Percentiles rank a stretch among this genome's conserved stretches.
Conservation (phyloP, 2,113 vertebrate genomes). For the Hipposideros armiger region DNA sequence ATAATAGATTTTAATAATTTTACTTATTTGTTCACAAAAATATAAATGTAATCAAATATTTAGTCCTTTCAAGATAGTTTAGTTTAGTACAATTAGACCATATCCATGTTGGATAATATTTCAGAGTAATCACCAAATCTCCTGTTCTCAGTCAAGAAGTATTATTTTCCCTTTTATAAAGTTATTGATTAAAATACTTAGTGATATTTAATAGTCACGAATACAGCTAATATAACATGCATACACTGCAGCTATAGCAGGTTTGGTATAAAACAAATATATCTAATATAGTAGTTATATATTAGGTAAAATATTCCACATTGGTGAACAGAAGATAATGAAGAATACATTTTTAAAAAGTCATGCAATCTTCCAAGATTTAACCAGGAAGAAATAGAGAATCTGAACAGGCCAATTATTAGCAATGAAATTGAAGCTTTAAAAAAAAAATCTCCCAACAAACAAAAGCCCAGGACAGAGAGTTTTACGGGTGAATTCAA, state of each 20-base stretch:
- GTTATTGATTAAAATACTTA: not conserved
- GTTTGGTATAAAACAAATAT: not conserved
- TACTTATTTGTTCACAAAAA: not conserved
- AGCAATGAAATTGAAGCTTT: not conserved
- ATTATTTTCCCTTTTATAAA: not conserved
- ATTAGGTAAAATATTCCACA: not conserved
- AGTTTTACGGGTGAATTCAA: not conserved
- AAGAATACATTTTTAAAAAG: not conserved
- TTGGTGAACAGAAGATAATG: not conserved
- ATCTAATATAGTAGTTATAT: not conserved
- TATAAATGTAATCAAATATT: not conserved
- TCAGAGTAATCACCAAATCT: not conserved
- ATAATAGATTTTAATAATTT: not conserved
- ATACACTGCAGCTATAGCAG: not conserved
- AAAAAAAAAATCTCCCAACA: not conserved
- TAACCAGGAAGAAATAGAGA: not conserved
- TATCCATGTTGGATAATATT: not conserved
- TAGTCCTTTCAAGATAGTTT: not conserved
- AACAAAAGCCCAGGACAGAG: not conserved
- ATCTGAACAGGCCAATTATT: not conserved
- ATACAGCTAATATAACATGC: not conserved
- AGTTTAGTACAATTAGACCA: not conserved
- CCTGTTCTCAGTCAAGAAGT: not conserved
- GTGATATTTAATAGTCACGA: not conserved
- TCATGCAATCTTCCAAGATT: not conserved